These are phyloP conservation scores for Holacanthus passer DNA, from an alignment of 2,113 vertebrate genomes.

Conservation along the genomic window DNA sequence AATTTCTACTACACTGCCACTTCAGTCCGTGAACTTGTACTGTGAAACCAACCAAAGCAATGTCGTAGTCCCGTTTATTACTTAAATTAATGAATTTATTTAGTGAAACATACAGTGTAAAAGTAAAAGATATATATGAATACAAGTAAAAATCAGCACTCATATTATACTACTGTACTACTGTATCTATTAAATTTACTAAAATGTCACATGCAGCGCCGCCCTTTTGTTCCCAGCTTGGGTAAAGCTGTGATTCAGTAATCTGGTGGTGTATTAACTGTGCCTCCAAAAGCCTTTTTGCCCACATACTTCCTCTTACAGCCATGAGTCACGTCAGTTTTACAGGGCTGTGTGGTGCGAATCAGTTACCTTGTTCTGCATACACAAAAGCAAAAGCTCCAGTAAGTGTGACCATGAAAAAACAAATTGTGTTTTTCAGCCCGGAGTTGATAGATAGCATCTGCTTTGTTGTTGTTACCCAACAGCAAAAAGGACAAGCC, in stretches of 20 bases:
- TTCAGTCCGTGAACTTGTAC: not conserved
- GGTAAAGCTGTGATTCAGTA: slow-evolving; percentile 48
- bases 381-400: slow-evolving; percentile 32
- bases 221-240: slow-evolving; percentile 13
- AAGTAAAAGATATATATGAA: not conserved
- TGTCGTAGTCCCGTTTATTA: not conserved
- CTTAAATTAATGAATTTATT: not conserved
- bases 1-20: slow-evolving; percentile 10
- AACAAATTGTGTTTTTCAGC: slow-evolving; percentile 47
- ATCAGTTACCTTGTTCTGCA: slow-evolving; percentile 37
- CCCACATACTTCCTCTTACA: slow-evolving; percentile 53
- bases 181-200: slow-evolving; percentile 11
- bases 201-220: not conserved
- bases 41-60: not conserved
- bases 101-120: not conserved
- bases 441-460: slow-evolving; percentile 65
- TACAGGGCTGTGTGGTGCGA: slow-evolving; percentile 22
- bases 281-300: slow-evolving; percentile 33
- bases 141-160: not conserved
- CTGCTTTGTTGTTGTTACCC: slow-evolving; percentile 66
- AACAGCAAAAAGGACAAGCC: slow-evolving; percentile 62
- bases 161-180: not conserved
- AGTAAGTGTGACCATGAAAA: slow-evolving; percentile 53
- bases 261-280: slow-evolving; percentile 30
- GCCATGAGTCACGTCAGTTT: slow-evolving; percentile 54